Evolutionary conservation across 2,888 invertebrate species (phyloP).

Genomic region (Thereva unica): DNA sequence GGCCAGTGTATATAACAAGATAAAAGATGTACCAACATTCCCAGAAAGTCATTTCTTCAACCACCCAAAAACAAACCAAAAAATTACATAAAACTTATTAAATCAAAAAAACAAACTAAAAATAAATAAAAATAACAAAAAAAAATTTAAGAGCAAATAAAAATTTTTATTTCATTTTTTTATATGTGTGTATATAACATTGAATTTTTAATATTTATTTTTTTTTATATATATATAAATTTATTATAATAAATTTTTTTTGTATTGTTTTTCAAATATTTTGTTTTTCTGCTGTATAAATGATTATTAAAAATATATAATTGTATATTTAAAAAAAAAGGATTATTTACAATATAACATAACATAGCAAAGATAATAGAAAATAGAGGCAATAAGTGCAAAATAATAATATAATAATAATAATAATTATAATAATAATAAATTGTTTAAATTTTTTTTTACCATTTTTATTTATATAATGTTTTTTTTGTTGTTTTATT

Average conservation of each 20-base stretch:
- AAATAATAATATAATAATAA: constrained; percentile 17
- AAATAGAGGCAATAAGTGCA: constrained; percentile 26
- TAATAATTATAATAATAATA: constrained; percentile 22
- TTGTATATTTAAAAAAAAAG: constrained; percentile 17
- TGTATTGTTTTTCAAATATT: too few species aligned
- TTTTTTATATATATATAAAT: constrained; percentile 30
- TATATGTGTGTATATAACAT: constrained; percentile 30
- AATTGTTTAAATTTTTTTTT: constrained; percentile 2
- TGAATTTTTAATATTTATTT: constrained; percentile 30
- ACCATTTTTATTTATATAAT: neutral
- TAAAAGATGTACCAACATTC: too few species aligned
- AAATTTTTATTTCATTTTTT: constrained; percentile 28
- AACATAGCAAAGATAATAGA: constrained; percentile 32
- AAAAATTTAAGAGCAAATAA: constrained; percentile 28
- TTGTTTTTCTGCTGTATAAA: constrained; percentile 33
- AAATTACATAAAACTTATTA: too few species aligned
- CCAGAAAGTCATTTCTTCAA: too few species aligned
- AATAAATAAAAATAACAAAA: neutral
- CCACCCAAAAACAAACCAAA: too few species aligned
- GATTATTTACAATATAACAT: constrained; percentile 36
- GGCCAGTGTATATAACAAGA: too few species aligned
- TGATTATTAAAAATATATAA: constrained; percentile 37
- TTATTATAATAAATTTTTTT: constrained; percentile 14
- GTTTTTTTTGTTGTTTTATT: neutral
- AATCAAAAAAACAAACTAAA: too few species aligned